Evolutionary conservation across 1,140 invertebrate species (phyloP), one percentile per base, ranked within the genome.

Genomic region (Bombus balteatus): DNA sequence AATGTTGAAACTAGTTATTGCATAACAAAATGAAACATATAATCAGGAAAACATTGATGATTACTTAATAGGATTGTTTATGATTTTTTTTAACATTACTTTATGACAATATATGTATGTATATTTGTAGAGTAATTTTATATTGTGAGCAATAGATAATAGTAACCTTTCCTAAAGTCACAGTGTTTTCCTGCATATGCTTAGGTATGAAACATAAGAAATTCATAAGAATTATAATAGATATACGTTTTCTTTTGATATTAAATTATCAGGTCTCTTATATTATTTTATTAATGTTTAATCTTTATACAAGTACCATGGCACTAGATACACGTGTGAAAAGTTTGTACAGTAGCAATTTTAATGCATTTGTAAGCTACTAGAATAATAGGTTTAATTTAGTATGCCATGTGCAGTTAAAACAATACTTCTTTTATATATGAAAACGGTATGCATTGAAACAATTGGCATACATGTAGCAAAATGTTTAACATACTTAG

Each of bases 291-390:
- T 68, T 70, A 53, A 47, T 10, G 72, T 70, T 34, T 41, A 41
- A 57, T 84, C 28, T 59, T 73, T 77, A 86, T 77, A 86, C 34
- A 70, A 34, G 57, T 66, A 86, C 59, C 81, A 77, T 76, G 85
- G 82, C 81, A 75, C 70, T 80, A 84, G 75, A 65, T 81, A 87
- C 41, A 85, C 53, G 39, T 87, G 77, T 85, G 73, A 84, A 72
- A 76, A 68, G 77, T 81, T 79, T 90, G 89, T 90, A 90, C 79
- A 90, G 76, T 90, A 85, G 47, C 53, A 86, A 72, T 77, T 90
- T 87, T 70, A 79, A 86, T 80, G 57, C 77, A 81, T 65, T 87
- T 68, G 47, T 78, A 37, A 71, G 70, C 75, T 72, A 62, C 68
- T n/a, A 71, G 75, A 43, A 72, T 80, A 62, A 70, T 68, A 74